Conservation (phyloP, 2,888 invertebrate genomes). For the Erebia palarica region DNA sequence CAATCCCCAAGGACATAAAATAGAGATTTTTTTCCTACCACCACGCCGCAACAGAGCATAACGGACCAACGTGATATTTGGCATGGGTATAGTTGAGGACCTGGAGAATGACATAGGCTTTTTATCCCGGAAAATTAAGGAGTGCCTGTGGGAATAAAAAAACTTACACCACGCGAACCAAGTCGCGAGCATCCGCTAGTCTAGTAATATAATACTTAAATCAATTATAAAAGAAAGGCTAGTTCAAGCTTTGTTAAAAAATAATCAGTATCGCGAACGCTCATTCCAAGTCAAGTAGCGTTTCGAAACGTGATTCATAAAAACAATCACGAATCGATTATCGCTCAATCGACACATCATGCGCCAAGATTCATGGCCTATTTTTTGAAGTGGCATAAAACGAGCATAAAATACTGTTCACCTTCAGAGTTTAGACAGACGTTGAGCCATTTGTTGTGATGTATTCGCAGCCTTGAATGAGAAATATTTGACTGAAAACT, state of each 20-base stretch:
- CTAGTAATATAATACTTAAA: neutral
- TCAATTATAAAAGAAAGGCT: neutral
- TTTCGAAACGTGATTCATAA: slow-evolving; percentile 33
- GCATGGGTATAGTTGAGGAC: too few relatives aligned
- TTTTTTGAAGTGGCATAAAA: slow-evolving; percentile 32
- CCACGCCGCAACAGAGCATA: too few relatives aligned
- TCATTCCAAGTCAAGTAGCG: slow-evolving; percentile 30
- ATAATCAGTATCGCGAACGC: slow-evolving; percentile 2
- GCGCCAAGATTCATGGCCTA: slow-evolving; percentile 37
- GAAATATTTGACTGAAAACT: slow-evolving; percentile 2
- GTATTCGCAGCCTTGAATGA: neutral
- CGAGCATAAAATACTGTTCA: slow-evolving; percentile 18
- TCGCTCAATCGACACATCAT: slow-evolving; percentile 34
- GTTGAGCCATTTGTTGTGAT: slow-evolving; percentile 7
- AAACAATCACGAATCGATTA: slow-evolving; percentile 38
- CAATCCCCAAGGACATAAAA: too few relatives aligned
- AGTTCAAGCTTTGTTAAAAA: neutral
- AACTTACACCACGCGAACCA: too few relatives aligned
- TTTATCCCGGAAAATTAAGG: too few relatives aligned
- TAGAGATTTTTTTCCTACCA: too few relatives aligned
- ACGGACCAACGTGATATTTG: too few relatives aligned
- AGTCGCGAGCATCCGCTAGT: too few relatives aligned
- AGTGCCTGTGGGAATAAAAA: too few relatives aligned
- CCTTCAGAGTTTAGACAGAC: slow-evolving; percentile 19
- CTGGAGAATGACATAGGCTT: too few relatives aligned